Evolutionary conservation across 23 tunicate genomes (phyloP).

Genomic region (Phallusia fumigata): DNA sequence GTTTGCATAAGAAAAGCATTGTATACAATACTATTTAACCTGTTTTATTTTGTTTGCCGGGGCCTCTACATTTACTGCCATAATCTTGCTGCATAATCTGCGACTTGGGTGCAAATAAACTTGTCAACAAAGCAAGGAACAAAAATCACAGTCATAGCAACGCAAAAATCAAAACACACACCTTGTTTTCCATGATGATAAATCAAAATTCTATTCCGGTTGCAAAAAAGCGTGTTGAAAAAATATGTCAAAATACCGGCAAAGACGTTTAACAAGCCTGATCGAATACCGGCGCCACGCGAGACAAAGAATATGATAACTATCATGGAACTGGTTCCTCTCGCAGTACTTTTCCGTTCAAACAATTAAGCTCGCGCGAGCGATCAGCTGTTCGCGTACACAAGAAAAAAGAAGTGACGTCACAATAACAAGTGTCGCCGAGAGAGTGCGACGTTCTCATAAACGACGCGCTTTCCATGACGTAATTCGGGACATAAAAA

Average conservation of each 20-base stretch:
- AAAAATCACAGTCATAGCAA: background rate
- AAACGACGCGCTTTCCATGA: too few species aligned
- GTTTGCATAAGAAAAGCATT: too few species aligned
- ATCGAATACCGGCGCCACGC: background rate
- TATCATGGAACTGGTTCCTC: background rate
- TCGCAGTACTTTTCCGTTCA: constrained; percentile 7
- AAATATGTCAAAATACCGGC: background rate
- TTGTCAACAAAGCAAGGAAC: background rate
- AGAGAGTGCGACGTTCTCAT: too few species aligned
- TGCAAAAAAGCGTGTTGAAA: too few species aligned
- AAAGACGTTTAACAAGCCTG: background rate
- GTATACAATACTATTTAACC: too few species aligned
- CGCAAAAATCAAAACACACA: background rate
- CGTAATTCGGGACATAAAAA: too few species aligned
- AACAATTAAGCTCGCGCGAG: constrained; percentile 7
- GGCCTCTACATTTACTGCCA: too few species aligned
- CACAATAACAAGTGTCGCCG: background rate
- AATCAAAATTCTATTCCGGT: too few species aligned
- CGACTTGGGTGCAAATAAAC: background rate
- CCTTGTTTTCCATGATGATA: background rate
- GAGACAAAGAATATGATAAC: background rate
- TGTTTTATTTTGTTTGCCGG: too few species aligned
- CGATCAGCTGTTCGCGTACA: background rate
- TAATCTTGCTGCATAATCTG: too few species aligned
- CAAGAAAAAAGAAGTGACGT: background rate